Evolutionary conservation across 2,888 invertebrate genomes (phyloP).

Genomic region (Agonopterix alstromeriana): DNA sequence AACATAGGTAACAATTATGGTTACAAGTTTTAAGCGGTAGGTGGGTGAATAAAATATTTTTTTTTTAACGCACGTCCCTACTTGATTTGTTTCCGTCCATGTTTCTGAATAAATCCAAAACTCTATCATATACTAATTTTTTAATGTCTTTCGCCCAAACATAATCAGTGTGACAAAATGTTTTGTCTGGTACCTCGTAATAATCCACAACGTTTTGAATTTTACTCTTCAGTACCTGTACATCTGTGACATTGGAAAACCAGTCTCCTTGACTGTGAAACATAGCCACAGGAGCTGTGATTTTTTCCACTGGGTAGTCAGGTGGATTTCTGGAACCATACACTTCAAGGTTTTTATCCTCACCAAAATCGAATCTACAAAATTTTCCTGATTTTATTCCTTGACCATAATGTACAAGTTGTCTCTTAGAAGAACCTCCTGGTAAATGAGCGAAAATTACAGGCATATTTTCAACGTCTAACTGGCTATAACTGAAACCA

Average conservation of each 20-base stretch:
- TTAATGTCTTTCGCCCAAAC: neutral
- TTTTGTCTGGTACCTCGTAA: conserved; percentile 26
- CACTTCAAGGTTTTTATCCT: conserved; percentile 24
- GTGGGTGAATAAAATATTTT: too few species aligned
- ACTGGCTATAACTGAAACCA: neutral
- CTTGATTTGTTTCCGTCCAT: too few species aligned
- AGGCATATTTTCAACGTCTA: neutral
- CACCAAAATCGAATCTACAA: conserved; percentile 48
- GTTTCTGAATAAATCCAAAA: neutral
- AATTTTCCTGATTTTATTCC: conserved; percentile 41
- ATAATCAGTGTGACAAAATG: neutral
- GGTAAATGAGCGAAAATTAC: conserved; percentile 49
- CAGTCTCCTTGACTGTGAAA: conserved; percentile 51
- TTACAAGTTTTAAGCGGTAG: too few species aligned
- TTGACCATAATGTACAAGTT: conserved; percentile 52
- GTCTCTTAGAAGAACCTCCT: conserved; percentile 47
- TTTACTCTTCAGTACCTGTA: conserved; percentile 24
- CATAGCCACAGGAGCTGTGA: conserved; percentile 42
- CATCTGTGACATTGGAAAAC: conserved; percentile 44
- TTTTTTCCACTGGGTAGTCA: conserved; percentile 36
- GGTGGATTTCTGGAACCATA: conserved; percentile 43
- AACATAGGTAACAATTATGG: too few species aligned
- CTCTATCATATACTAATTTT: neutral
- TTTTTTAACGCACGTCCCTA: too few species aligned
- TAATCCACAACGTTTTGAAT: conserved; percentile 37